Percentiles rank a stretch among this genome's conserved stretches.
These are phyloP conservation scores for Acrossocheilus wenchowensis DNA, from an alignment of 2,797 vertebrate genomes.

Conservation along the genomic window DNA sequence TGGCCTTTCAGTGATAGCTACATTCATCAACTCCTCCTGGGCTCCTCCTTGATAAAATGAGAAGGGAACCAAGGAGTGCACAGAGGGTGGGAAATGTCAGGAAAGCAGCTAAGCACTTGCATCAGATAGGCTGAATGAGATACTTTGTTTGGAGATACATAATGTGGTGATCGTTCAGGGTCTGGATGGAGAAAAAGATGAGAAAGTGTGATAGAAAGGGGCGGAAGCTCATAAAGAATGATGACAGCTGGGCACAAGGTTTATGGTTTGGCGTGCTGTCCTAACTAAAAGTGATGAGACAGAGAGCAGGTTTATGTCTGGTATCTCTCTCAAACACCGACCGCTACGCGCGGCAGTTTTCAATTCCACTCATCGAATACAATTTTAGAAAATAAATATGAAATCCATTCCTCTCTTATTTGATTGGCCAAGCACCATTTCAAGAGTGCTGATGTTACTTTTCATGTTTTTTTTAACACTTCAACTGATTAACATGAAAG, in stretches of 20 bases:
- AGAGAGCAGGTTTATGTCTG: slow-evolving; percentile 1
- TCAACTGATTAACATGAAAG: background rate
- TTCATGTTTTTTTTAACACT: background rate
- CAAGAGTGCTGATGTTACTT: background rate
- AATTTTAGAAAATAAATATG: background rate
- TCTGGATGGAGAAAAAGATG: slow-evolving; percentile 28
- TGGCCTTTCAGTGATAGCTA: slow-evolving; percentile 39
- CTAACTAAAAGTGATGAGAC: slow-evolving; percentile 8
- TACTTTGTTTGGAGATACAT: slow-evolving; percentile 8
- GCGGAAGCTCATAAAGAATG: slow-evolving; percentile 25
- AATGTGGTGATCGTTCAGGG: slow-evolving; percentile 5
- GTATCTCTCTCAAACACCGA: background rate
- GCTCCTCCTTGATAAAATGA: slow-evolving; percentile 40
- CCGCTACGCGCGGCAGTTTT: background rate
- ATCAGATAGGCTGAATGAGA: slow-evolving; percentile 21
- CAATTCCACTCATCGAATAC: background rate
- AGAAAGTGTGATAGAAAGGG: slow-evolving; percentile 28
- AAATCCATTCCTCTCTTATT: background rate
- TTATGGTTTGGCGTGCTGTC: slow-evolving; percentile 46
- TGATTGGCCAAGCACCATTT: background rate
- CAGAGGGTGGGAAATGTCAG: slow-evolving; percentile 24
- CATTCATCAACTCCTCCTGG: slow-evolving; percentile 44
- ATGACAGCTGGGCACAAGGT: slow-evolving; percentile 27
- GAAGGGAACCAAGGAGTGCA: slow-evolving; percentile 16
- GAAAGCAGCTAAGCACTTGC: slow-evolving; percentile 34